Percentiles rank a stretch among this genome's conserved stretches.
Evolutionary conservation across 1,140 invertebrate species (phyloP).

Genomic region (Mercenaria mercenaria): DNA sequence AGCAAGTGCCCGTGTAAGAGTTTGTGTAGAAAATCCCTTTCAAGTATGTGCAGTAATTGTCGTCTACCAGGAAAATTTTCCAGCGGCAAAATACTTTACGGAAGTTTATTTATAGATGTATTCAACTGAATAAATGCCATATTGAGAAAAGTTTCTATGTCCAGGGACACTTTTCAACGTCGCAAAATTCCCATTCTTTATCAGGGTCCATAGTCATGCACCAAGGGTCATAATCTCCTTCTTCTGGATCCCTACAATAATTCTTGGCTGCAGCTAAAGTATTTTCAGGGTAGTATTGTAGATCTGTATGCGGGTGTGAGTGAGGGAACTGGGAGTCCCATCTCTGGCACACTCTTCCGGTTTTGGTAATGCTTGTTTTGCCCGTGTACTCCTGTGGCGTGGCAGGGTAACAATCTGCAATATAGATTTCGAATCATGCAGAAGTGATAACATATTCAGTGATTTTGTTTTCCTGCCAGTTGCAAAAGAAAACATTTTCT

Average conservation of each 20-base stretch:
- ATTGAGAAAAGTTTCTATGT: no score
- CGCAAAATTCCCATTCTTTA: neutral
- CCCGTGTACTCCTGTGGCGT: conserved; percentile 1
- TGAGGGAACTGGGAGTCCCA: conserved; percentile 13
- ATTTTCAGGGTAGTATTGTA: neutral
- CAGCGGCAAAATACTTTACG: no score
- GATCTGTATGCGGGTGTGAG: neutral
- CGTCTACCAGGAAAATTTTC: no score
- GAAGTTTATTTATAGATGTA: no score
- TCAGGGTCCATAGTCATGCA: neutral
- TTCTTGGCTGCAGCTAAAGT: neutral
- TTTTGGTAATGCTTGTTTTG: neutral
- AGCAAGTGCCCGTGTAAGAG: no score
- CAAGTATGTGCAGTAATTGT: no score
- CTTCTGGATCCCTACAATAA: conserved; percentile 7
- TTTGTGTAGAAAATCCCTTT: no score
- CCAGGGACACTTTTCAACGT: neutral
- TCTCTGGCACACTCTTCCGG: conserved; percentile 1
- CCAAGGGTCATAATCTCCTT: neutral
- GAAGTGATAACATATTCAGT: no score
- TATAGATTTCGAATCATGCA: no score
- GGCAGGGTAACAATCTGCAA: neutral
- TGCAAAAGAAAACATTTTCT: no score
- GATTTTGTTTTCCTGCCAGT: no score
- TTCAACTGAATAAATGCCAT: no score